These are phyloP conservation scores for Ormyrus nitidulus DNA, from an alignment of 2,888 invertebrate species.

Conservation along the genomic window DNA sequence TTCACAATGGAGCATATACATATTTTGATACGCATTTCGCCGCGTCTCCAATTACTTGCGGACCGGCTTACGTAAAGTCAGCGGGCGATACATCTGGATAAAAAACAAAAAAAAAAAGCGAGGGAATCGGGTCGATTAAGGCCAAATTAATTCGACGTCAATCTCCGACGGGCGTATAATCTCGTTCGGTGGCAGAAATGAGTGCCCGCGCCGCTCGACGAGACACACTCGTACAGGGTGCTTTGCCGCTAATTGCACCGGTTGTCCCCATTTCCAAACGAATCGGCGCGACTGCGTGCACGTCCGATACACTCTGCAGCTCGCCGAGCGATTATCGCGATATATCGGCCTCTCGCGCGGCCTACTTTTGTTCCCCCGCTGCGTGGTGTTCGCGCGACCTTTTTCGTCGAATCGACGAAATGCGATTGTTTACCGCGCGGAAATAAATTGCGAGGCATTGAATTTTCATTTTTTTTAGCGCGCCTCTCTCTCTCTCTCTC, in stretches of 20 bases:
- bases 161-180: conserved; percentile 24
- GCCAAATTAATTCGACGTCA: conserved; percentile 53
- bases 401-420: not conserved
- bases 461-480: no score
- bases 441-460: no score
- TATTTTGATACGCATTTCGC: conserved; percentile 22
- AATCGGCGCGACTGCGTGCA: not conserved
- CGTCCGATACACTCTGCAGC: not conserved
- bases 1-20: conserved; percentile 14
- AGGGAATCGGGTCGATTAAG: conserved; percentile 36
- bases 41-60: conserved; percentile 16
- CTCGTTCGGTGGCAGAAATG: conserved; percentile 27
- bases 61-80: conserved; percentile 4
- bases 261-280: conserved; percentile 43
- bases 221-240: not conserved
- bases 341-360: not conserved
- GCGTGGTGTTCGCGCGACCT: no score
- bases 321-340: conserved; percentile 21
- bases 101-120: conserved; percentile 1
- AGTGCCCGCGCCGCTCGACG: conserved; percentile 20
- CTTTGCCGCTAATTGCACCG: conserved; percentile 41
- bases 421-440: not conserved
- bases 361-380: not conserved
- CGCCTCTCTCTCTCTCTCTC: no score
- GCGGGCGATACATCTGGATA: conserved; percentile 1